Evolutionary conservation across 1,140 invertebrate genomes (phyloP), one percentile per base, ranked within the genome.

Genomic region (Drosophila nigrodunni): DNA sequence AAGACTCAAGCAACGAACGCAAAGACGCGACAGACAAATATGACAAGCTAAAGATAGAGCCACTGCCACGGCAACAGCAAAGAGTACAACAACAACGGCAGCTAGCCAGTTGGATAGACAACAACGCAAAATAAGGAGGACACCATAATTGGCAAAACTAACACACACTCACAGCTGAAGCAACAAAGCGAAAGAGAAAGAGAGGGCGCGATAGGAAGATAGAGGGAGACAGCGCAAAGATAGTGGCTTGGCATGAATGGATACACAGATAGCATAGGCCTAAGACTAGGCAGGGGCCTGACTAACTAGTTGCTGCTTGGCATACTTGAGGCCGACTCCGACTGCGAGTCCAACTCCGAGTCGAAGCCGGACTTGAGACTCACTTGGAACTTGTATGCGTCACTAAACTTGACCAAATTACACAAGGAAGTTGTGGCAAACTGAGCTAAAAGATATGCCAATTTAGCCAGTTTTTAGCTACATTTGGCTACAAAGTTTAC

Each of bases 361-460:
- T 30, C 49, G 39, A 67, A 88, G 77, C 83, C 83, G 85, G 79
- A 87, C 83, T 76, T 89, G 77, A 39, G 50, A 54, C 50, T 35
- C 49, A 21, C 71, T 74, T 49, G 64, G 18, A 52, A 47, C 57
- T 68, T 47, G 66, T 68, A 66, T 85, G 85, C 85, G 81, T 89
- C 80, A 88, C 85, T 89, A 88, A 83, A 87, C 85, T 89, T 89
- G 83, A 87, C 85, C 83, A 88, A 88, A 87, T 83, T 80, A 74
- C 72, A 87, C 85, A 83, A 89, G 83, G 83, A 87, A 87, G 68
- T 77, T 66, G 62, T 13, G 2, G 25, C 25, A 4, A 3, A 30
- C 25, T 6, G 25, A 30, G 25, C 25, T 6, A 30, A 30, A 30
- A 30, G 25, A 0, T 2, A 5, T 30, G 25, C 25, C 25, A 30